Conservation (phyloP, 2,888 invertebrate species). For the Nymphalis polychloros region DNA sequence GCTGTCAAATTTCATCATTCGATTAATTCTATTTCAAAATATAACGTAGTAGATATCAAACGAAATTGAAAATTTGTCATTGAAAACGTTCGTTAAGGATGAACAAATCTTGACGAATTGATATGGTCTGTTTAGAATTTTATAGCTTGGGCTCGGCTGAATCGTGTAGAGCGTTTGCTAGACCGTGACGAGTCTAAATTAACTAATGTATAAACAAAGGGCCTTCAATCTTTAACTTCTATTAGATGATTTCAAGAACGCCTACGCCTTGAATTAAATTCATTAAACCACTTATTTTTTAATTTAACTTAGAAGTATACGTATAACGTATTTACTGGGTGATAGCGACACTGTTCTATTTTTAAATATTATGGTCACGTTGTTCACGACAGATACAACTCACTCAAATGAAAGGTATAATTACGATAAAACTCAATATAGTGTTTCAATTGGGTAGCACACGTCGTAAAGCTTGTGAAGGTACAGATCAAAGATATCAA, state of each 20-base stretch:
- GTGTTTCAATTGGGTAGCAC: too few relatives aligned
- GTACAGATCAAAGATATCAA: too few relatives aligned
- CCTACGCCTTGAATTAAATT: not conserved
- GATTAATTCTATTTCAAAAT: not conserved
- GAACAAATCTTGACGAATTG: constrained; percentile 8
- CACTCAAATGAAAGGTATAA: too few relatives aligned
- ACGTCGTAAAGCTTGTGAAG: too few relatives aligned
- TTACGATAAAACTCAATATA: too few relatives aligned
- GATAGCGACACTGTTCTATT: too few relatives aligned
- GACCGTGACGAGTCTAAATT: constrained; percentile 36
- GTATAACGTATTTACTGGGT: too few relatives aligned
- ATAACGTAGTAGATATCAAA: not conserved
- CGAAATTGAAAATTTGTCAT: constrained; percentile 9
- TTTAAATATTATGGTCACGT: too few relatives aligned
- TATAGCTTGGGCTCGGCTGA: constrained; percentile 36
- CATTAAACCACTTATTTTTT: too few relatives aligned
- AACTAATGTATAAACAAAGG: constrained; percentile 28
- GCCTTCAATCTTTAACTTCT: constrained; percentile 20
- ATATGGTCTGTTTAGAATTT: constrained; percentile 20
- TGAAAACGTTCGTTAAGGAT: constrained; percentile 5
- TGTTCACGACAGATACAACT: too few relatives aligned
- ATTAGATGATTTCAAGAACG: not conserved
- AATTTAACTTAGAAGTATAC: too few relatives aligned
- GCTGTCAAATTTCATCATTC: too few relatives aligned
- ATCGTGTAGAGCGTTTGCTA: constrained; percentile 19